Percentiles rank a stretch among this genome's conserved stretches.
Conservation (phyloP, 2,113 vertebrate species). For the Peucedramus taeniatus region DNA sequence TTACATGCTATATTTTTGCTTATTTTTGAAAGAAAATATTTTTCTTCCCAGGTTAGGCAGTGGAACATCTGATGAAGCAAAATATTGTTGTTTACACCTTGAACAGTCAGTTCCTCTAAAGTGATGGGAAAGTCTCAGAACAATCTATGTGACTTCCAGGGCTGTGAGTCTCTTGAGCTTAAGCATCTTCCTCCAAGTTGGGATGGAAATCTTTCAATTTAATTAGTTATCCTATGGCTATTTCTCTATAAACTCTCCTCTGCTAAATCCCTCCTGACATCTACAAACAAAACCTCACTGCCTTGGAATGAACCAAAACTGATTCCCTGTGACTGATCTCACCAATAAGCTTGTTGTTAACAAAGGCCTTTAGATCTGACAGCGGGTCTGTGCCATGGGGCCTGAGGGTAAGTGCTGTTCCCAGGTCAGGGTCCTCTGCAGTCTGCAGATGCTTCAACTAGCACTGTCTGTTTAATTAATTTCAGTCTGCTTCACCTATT, state of each 20-base stretch:
- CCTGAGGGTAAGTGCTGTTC: constrained; percentile 54
- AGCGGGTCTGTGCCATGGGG: constrained; percentile 52
- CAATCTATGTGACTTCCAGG: not conserved
- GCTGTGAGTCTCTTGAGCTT: not conserved
- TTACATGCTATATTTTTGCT: not conserved
- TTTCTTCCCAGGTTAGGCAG: not conserved
- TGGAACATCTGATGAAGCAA: not conserved
- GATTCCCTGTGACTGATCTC: constrained; percentile 63
- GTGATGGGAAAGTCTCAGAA: not conserved
- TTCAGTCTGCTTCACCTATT: constrained; percentile 68
- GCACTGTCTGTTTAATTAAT: constrained; percentile 70
- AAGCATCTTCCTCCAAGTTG: not conserved
- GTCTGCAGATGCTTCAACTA: constrained; percentile 48
- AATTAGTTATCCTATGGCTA: constrained; percentile 61
- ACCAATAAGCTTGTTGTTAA: constrained; percentile 52
- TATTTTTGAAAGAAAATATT: not conserved
- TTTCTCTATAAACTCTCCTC: constrained; percentile 52
- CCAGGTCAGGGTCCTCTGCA: constrained; percentile 54
- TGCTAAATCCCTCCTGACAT: constrained; percentile 62
- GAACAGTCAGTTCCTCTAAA: not conserved
- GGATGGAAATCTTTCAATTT: constrained; percentile 44
- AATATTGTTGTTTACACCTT: not conserved
- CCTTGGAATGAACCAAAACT: constrained; percentile 62
- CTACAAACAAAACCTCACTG: constrained; percentile 57
- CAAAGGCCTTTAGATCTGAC: constrained; percentile 59